phyloP scores from a whole-genome alignment of 1,140 invertebrate species.

The Dolichoris vasculosae region DNA sequence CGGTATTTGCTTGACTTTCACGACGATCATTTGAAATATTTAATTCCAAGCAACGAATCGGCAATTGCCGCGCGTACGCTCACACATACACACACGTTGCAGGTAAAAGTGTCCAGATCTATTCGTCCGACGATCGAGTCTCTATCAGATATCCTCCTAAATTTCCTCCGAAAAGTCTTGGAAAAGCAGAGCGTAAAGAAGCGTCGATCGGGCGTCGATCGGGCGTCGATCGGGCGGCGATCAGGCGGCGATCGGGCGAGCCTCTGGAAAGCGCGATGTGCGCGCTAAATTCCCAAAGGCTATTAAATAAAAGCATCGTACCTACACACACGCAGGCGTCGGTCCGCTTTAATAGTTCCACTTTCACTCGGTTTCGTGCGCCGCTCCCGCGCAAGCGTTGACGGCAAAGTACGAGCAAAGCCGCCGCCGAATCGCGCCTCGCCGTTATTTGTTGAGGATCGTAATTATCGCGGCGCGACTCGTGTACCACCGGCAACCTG shows the following conservation, averaged over 20 bases:
- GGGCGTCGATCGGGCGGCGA: no score
- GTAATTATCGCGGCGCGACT: background rate
- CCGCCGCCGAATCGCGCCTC: background rate
- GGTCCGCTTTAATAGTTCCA: conserved; percentile 41
- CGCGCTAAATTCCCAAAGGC: background rate
- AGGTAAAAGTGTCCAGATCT: background rate
- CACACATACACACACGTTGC: background rate
- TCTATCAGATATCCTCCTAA: background rate
- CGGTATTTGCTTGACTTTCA: background rate
- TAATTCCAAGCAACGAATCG: background rate
- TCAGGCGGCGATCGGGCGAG: no score
- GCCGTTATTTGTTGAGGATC: conserved; percentile 4
- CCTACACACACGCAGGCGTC: background rate
- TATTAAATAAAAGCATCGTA: conserved; percentile 31
- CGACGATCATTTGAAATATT: background rate
- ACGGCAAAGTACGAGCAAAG: background rate
- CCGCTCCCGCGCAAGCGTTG: background rate
- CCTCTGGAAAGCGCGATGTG: conserved; percentile 10
- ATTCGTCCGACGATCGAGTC: no score
- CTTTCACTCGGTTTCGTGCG: conserved; percentile 30
- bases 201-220: no score
- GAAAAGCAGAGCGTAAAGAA: background rate
- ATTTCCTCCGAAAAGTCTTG: background rate
- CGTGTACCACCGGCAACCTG: conserved; percentile 12
- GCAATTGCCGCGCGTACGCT: no score